These are phyloP conservation scores for Pogonus chalceus DNA, from an alignment of 1,140 invertebrate species.

Conservation along the genomic window DNA sequence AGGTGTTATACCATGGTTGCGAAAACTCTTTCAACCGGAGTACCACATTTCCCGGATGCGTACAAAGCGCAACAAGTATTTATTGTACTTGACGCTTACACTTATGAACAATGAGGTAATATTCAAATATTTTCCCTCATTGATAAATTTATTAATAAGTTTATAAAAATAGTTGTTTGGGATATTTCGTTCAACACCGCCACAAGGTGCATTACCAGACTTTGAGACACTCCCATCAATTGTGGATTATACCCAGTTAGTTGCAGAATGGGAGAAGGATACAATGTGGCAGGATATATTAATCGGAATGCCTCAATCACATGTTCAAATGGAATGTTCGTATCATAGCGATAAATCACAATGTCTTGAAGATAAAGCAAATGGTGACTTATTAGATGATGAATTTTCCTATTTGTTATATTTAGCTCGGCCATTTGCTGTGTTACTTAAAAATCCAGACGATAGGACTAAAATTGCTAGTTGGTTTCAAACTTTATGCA, in stretches of 20 bases:
- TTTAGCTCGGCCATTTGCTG: slow-evolving; percentile 32
- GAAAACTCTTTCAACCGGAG: slow-evolving; percentile 31
- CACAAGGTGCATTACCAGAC: slow-evolving; percentile 25
- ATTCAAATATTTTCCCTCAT: not conserved
- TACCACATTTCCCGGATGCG: slow-evolving; percentile 29
- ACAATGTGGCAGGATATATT: slow-evolving; percentile 29
- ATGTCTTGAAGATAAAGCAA: slow-evolving; percentile 26
- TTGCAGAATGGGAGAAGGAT: slow-evolving; percentile 32
- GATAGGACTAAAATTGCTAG: slow-evolving; percentile 32
- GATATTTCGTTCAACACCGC: slow-evolving; percentile 23
- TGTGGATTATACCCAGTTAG: slow-evolving; percentile 14
- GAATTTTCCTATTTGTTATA: slow-evolving; percentile 37
- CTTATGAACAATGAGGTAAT: not conserved
- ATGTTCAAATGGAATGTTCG: slow-evolving; percentile 25
- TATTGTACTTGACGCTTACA: not conserved
- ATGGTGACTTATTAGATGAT: slow-evolving; percentile 31
- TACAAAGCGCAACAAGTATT: slow-evolving; percentile 30
- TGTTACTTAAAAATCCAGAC: slow-evolving; percentile 24
- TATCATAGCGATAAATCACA: slow-evolving; percentile 23
- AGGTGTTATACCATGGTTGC: slow-evolving; percentile 27
- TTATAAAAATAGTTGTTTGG: slow-evolving; percentile 19
- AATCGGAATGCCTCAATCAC: slow-evolving; percentile 25
- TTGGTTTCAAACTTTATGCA: slow-evolving; percentile 36
- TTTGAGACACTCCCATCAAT: slow-evolving; percentile 18
- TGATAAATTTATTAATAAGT: not conserved